Conservation (phyloP, 2,888 invertebrate species). For the Temnothorax rugatulus region DNA sequence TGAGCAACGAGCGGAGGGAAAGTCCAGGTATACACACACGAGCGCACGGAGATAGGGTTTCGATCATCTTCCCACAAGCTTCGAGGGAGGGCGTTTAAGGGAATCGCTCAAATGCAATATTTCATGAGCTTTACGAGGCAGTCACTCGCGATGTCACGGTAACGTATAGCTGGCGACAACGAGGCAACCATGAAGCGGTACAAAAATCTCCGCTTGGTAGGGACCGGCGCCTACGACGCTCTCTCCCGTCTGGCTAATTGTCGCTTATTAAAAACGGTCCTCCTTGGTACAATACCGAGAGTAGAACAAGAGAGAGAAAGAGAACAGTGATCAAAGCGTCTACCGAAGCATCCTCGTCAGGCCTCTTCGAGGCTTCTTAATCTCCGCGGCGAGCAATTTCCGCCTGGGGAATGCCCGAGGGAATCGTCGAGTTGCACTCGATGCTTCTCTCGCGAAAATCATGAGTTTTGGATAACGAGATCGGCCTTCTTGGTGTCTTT, state of each 20-base stretch:
- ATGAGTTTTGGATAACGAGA: constrained; percentile 37
- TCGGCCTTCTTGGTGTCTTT: neutral
- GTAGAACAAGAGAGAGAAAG: neutral
- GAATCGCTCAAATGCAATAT: constrained; percentile 78
- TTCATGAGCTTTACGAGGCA: constrained; percentile 81
- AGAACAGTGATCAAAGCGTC: constrained; percentile 44
- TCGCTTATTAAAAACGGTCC: constrained; percentile 84
- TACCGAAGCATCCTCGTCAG: constrained; percentile 28
- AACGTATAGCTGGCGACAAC: constrained; percentile 71
- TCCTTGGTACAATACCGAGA: constrained; percentile 47
- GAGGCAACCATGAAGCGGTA: constrained; percentile 37
- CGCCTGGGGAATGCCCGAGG: constrained; percentile 38
- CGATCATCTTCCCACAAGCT: constrained; percentile 63
- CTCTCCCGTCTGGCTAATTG: constrained; percentile 74
- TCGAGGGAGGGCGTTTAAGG: constrained; percentile 64
- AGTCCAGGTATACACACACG: constrained; percentile 17
- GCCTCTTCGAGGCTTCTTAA: constrained; percentile 34
- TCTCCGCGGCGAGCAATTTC: constrained; percentile 52
- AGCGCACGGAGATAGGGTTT: constrained; percentile 37
- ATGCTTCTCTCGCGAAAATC: constrained; percentile 39
- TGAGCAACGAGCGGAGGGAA: constrained; percentile 4
- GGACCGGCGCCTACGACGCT: neutral
- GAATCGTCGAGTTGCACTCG: constrained; percentile 39
- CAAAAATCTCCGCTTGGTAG: constrained; percentile 52
- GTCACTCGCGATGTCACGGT: constrained; percentile 70